Percentiles rank a stretch among this genome's conserved stretches.
Evolutionary conservation across 2,888 invertebrate species (phyloP).

Genomic region (Helleia helle): DNA sequence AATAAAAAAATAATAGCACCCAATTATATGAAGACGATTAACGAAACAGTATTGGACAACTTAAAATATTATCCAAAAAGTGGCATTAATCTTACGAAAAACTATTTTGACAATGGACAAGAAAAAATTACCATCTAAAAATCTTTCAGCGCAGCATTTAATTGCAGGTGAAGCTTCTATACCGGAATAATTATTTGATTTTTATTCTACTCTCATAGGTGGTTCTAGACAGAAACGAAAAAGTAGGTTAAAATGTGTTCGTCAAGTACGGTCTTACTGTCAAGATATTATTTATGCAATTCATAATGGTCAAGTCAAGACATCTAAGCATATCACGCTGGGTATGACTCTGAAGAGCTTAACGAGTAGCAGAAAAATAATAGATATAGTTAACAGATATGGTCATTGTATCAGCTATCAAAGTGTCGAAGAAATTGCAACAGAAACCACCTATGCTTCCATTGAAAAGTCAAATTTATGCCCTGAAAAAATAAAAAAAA

Average conservation of each 20-base stretch:
- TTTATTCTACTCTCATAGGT: no score
- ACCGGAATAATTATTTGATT: no score
- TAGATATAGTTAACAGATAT: conserved; percentile 13
- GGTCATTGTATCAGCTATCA: conserved; percentile 15
- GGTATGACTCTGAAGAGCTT: conserved; percentile 14
- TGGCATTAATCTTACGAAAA: not conserved
- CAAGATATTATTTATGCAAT: conserved; percentile 11
- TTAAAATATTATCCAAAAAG: no score
- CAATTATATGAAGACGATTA: no score
- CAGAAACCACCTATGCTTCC: conserved; percentile 12
- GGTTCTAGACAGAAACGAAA: no score
- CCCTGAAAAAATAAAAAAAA: conserved; percentile 12
- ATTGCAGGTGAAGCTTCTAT: no score
- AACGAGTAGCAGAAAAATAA: conserved; percentile 13
- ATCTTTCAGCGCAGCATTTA: no score
- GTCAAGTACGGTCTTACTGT: conserved; percentile 11
- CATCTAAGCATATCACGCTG: conserved; percentile 13
- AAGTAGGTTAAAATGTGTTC: no score
- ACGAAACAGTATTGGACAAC: no score
- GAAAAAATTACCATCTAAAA: no score
- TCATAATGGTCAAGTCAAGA: conserved; percentile 9
- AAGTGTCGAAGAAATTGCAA: conserved; percentile 13
- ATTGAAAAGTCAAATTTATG: conserved; percentile 4
- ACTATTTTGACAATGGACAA: not conserved
- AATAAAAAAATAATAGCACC: no score